Conservation (phyloP, 2,888 invertebrate genomes). For the Ceratothoa steindachneri region DNA sequence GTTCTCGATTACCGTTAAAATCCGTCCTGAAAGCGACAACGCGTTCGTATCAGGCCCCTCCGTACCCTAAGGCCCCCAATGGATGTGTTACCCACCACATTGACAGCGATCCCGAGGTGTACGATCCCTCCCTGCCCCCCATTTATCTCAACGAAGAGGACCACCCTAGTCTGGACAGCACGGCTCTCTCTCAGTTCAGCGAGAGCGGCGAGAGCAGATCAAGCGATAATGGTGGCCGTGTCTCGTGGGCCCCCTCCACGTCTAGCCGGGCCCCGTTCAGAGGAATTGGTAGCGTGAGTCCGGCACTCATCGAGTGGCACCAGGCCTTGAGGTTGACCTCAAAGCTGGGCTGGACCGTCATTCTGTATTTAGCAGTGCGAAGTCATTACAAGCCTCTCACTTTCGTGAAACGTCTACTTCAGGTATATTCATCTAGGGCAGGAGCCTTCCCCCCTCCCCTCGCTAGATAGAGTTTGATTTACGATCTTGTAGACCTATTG, state of each 20-base stretch:
- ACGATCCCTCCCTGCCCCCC: constrained; percentile 25
- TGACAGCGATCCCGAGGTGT: constrained; percentile 1
- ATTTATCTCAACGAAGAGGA: constrained; percentile 22
- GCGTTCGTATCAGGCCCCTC: neutral
- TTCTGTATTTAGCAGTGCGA: constrained; percentile 44
- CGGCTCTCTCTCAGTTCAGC: neutral
- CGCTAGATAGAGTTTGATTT: neutral
- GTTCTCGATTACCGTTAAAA: constrained; percentile 14
- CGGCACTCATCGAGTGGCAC: constrained; percentile 40
- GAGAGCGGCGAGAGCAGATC: constrained; percentile 5
- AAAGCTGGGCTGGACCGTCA: constrained; percentile 41
- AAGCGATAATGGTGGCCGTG: neutral
- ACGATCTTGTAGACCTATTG: neutral
- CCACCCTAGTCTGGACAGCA: constrained; percentile 10
- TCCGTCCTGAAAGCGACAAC: constrained; percentile 14
- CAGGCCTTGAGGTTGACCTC: constrained; percentile 31
- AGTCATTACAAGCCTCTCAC: constrained; percentile 37
- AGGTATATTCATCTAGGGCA: constrained; percentile 24
- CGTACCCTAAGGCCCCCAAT: neutral
- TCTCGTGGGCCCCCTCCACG: neutral
- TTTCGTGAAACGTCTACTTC: constrained; percentile 34
- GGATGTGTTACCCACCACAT: neutral
- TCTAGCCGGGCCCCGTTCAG: neutral
- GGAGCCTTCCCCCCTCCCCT: neutral
- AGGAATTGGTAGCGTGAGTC: constrained; percentile 22